These are phyloP conservation scores for Gymnoscopelus braueri DNA, from an alignment of 2,797 vertebrate genomes.

Conservation along the genomic window DNA sequence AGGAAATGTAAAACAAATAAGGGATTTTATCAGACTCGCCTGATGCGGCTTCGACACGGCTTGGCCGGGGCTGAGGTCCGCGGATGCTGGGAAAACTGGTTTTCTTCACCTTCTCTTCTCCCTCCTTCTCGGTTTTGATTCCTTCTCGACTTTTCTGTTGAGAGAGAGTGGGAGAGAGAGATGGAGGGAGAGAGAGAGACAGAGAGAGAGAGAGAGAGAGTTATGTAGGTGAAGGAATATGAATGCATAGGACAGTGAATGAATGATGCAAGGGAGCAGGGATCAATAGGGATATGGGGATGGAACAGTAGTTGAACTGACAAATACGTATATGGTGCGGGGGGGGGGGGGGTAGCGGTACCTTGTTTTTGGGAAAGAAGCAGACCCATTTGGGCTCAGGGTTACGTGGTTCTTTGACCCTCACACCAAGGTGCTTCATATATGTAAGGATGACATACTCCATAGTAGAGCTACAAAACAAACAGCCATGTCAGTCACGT, in stretches of 20 bases:
- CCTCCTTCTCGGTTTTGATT: slow-evolving; percentile 95
- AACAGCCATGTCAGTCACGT: background rate
- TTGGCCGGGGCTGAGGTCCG: slow-evolving; percentile 90
- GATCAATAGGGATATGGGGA: too few relatives aligned
- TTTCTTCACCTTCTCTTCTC: slow-evolving; percentile 93
- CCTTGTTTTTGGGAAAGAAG: slow-evolving; percentile 95
- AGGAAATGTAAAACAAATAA: too few relatives aligned
- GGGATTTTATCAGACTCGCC: too few relatives aligned
- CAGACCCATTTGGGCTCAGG: slow-evolving; percentile 91
- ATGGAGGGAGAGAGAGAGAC: slow-evolving; percentile 24
- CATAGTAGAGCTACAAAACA: slow-evolving; percentile 84
- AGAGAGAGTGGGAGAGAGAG: too few relatives aligned
- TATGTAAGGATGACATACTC: slow-evolving; percentile 93
- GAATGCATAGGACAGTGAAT: too few relatives aligned
- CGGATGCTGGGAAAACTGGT: slow-evolving; percentile 92
- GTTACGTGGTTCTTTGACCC: slow-evolving; percentile 91
- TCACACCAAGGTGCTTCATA: slow-evolving; percentile 95
- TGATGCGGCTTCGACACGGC: slow-evolving; percentile 87
- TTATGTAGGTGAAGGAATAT: too few relatives aligned
- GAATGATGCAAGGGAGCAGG: too few relatives aligned
- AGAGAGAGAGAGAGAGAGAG: background rate
- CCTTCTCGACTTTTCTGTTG: slow-evolving; percentile 91
- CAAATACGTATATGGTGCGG: background rate
- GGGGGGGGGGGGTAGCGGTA: slow-evolving; percentile 49
- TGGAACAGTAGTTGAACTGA: background rate